Conservation (phyloP, 2,888 invertebrate genomes). For the Drosophila yooni region DNA sequence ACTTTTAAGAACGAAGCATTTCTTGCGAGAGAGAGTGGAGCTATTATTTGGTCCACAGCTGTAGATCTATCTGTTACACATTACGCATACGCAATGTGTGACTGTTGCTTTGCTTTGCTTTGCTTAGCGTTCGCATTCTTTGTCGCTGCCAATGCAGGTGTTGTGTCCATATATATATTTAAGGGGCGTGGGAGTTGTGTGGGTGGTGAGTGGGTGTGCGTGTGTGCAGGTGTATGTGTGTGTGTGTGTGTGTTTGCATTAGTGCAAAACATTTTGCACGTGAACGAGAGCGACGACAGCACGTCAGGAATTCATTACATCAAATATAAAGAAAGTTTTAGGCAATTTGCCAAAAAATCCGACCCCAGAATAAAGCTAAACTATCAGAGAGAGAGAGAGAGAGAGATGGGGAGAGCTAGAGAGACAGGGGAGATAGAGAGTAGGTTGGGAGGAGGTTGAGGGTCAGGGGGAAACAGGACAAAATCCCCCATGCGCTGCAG, state of each 20-base stretch:
- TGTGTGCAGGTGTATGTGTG: neutral
- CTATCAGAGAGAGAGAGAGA: neutral
- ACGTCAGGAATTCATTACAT: conserved; percentile 77
- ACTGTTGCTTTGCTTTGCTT: conserved; percentile 41
- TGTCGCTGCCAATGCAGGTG: conserved; percentile 52
- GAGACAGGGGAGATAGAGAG: neutral
- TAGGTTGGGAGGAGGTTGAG: neutral
- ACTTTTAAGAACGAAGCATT: neutral
- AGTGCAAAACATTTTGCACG: conserved; percentile 54
- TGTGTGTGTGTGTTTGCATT: conserved; percentile 31
- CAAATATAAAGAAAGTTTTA: conserved; percentile 81
- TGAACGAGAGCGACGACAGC: conserved; percentile 48
- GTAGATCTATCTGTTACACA: conserved; percentile 64
- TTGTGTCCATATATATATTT: conserved; percentile 29
- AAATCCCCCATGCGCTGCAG: conserved; percentile 61
- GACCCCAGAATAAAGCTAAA: conserved; percentile 13
- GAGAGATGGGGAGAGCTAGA: neutral
- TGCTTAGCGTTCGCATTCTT: conserved; percentile 22
- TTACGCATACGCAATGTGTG: conserved; percentile 73
- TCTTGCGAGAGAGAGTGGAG: neutral
- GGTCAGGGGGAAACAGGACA: neutral
- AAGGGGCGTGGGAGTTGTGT: neutral
- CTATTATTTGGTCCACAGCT: neutral
- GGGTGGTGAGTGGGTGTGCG: neutral
- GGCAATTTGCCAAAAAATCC: conserved; percentile 75